Evolutionary conservation across 2,797 vertebrate species (phyloP), one percentile per base, ranked within the genome.

Genomic region (Huso huso): DNA sequence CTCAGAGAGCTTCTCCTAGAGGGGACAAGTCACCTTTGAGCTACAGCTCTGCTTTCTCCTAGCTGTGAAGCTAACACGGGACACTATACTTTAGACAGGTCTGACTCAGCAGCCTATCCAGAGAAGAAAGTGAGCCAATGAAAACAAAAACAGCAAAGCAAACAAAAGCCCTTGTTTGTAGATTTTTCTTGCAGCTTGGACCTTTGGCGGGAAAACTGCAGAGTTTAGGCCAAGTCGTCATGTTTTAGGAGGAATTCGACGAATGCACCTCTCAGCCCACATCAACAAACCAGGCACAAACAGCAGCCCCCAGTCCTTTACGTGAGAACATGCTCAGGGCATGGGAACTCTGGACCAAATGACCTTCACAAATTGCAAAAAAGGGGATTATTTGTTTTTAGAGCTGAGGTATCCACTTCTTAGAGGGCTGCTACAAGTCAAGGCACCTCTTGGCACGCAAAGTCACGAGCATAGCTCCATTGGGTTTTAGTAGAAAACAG

Each of bases 301-400:
- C 12, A 4, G 55, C 15, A 13, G 55, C 10, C 55, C 12, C 12
- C 37, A 1, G 55, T 6, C 55, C 12, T 3, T 11, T n/a, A 6
- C 6, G 12, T 58, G 12, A 58, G 55, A n/a, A 2, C 7, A 7
- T n/a, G 15, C 12, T 58, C 5, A n/a, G 12, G 12, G 10, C 55
- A 58, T 58, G 55, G 55, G 55, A 58, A 58, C 55, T 53, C 51
- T n/a, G 55, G 12, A 61, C 49, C 15, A 66, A 62, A 68, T 61
- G n/a, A 4, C 48, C 23, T 48, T 58, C 53, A 69, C 55, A 57
- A 82, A 74, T 76, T 70, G 71, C 72, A 68, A 69, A 13, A 51
- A 37, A 37, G 61, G 67, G 66, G 51, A 66, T 48, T 11, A 12
- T n/a, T 61, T 2, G 13, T 48, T 48, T 73, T 60, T 62, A 10